These are phyloP conservation scores for Eciton burchellii DNA, from an alignment of 1,140 invertebrate species.

Conservation along the genomic window DNA sequence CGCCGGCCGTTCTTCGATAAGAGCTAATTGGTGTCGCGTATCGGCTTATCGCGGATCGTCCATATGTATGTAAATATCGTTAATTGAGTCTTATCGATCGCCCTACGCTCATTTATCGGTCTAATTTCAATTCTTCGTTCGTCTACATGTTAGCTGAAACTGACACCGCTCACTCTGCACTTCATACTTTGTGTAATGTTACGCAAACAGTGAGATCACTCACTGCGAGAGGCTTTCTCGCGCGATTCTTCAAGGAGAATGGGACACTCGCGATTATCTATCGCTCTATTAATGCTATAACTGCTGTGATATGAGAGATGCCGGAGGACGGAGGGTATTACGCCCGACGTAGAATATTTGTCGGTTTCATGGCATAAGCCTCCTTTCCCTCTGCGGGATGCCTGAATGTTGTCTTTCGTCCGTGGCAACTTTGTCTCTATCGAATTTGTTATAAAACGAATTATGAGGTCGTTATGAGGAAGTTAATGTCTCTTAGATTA, in stretches of 20 bases:
- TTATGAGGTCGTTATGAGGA: neutral
- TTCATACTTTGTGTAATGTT: neutral
- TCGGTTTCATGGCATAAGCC: too few species aligned
- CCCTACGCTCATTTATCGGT: slow-evolving; percentile 12
- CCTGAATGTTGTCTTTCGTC: neutral
- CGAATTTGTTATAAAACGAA: neutral
- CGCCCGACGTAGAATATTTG: neutral
- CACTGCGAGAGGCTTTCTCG: neutral
- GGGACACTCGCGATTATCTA: neutral
- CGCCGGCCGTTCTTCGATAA: slow-evolving; percentile 55
- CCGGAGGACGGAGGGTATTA: neutral
- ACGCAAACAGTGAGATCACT: neutral
- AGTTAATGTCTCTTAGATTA: too few species aligned
- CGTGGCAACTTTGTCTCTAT: neutral
- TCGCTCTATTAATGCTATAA: neutral
- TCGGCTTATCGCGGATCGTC: slow-evolving; percentile 46
- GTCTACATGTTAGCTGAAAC: slow-evolving; percentile 11
- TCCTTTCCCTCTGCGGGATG: too few species aligned
- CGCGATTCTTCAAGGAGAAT: neutral
- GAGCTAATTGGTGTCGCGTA: slow-evolving; percentile 71
- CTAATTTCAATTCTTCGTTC: slow-evolving; percentile 47
- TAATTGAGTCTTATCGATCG: slow-evolving; percentile 61
- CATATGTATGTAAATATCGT: slow-evolving; percentile 64
- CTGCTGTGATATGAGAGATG: neutral
- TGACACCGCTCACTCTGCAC: slow-evolving; percentile 7